A percentile compares a stretch with the other conserved stretches of the same genome.
phyloP scores from a whole-genome alignment of 92 coral and sea anemone genomes.

The Phymanthus crucifer region DNA sequence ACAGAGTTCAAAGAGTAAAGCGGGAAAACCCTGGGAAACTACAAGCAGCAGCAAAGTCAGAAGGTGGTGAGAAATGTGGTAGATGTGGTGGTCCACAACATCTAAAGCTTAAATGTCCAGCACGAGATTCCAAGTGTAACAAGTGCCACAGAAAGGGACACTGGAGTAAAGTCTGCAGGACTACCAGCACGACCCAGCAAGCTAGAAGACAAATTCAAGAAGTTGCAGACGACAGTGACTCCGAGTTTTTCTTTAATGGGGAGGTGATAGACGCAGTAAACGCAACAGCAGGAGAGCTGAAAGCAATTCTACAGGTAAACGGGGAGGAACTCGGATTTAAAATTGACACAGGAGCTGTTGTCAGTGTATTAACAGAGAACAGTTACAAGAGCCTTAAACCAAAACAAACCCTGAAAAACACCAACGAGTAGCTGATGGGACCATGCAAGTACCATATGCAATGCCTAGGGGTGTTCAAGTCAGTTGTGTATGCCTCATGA shows the following conservation, averaged over 20 bases:
- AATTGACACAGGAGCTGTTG: conserved; percentile 50
- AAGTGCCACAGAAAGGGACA: neutral
- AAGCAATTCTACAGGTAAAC: conserved; percentile 13
- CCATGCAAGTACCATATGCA: conserved; percentile 44
- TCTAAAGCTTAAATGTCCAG: neutral
- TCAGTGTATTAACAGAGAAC: conserved; percentile 38
- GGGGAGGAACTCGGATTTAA: conserved; percentile 30
- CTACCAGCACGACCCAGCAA: neutral
- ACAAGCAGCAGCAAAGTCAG: neutral
- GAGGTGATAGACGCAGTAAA: too few species aligned
- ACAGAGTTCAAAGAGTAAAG: neutral
- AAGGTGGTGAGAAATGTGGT: neutral
- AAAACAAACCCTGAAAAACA: conserved; percentile 21
- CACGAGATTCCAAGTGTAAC: conserved; percentile 1
- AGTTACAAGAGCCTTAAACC: conserved; percentile 17
- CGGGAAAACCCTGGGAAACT: neutral
- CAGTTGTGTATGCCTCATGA: neutral
- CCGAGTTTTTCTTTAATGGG: neutral
- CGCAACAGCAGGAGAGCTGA: neutral
- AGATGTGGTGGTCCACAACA: neutral
- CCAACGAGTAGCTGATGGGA: conserved; percentile 43
- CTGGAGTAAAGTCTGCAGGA: conserved; percentile 9
- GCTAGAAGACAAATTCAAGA: neutral
- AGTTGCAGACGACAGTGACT: conserved; percentile 2
- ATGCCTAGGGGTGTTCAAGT: conserved; percentile 18